Conservation (phyloP, 64 coral and sea anemone genomes). For the Stylophora pistillata region DNA sequence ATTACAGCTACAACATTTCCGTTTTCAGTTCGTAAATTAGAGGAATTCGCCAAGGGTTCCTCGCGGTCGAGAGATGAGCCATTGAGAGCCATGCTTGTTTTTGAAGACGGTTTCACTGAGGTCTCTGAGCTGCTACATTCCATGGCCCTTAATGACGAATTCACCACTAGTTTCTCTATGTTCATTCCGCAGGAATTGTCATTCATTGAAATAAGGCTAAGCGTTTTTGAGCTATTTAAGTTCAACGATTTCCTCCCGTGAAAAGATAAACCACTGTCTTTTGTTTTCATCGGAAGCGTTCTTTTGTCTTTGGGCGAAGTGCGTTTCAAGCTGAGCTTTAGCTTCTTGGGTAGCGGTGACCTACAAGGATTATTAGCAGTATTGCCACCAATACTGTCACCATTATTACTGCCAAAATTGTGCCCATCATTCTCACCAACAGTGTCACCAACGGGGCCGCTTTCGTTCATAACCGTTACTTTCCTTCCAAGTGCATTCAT, state of each 20-base stretch:
- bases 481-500: neutral
- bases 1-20: conserved; percentile 77
- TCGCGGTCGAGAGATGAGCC: neutral
- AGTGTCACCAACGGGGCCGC: neutral
- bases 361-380: neutral
- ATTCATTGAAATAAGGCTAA: neutral
- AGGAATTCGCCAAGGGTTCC: neutral
- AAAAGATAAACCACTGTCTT: neutral
- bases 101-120: neutral
- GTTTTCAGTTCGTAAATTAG: conserved; percentile 29
- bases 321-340: conserved; percentile 11
- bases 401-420: neutral
- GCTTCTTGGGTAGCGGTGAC: conserved; percentile 18
- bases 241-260: neutral
- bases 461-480: neutral
- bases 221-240: neutral
- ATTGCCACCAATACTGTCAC: neutral
- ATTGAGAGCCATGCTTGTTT: neutral
- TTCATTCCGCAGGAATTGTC: neutral
- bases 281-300: neutral
- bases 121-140: neutral
- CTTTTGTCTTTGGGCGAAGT: conserved; percentile 3
- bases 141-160: neutral
- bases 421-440: neutral
- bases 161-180: neutral